Evolutionary conservation across 1,140 invertebrate species (phyloP).

Genomic region (Calephelis nemesis): DNA sequence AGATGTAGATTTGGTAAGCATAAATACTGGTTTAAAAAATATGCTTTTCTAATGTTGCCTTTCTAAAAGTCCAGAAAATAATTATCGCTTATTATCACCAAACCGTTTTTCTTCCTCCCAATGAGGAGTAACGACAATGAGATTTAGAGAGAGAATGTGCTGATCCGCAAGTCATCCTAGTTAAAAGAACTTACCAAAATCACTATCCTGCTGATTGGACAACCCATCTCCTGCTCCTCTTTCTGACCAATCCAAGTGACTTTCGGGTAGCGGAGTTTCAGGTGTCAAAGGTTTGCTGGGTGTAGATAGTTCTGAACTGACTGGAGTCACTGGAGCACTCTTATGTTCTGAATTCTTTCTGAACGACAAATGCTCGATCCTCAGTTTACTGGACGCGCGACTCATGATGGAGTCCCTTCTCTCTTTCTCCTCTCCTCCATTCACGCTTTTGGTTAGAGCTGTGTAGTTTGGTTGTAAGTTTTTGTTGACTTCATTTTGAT

Average conservation of each 20-base stretch:
- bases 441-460: constrained; percentile 60
- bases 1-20: too few relatives aligned
- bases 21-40: too few relatives aligned
- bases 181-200: constrained; percentile 81
- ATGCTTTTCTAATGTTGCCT: too few relatives aligned
- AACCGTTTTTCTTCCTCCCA: too few relatives aligned
- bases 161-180: background rate
- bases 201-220: constrained; percentile 89
- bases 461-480: constrained; percentile 69
- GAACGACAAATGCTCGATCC: constrained; percentile 71
- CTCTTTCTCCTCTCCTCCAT: constrained; percentile 59
- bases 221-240: constrained; percentile 90
- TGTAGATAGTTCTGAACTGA: constrained; percentile 76
- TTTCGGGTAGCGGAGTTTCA: constrained; percentile 86
- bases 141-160: too few relatives aligned
- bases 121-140: too few relatives aligned
- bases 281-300: constrained; percentile 69
- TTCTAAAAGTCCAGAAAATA: too few relatives aligned
- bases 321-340: constrained; percentile 58
- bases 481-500: constrained; percentile 73
- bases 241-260: constrained; percentile 85
- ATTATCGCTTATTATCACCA: too few relatives aligned
- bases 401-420: constrained; percentile 69
- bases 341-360: constrained; percentile 54
- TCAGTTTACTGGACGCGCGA: constrained; percentile 63